These are phyloP conservation scores for Burhinus bistriatus DNA, from an alignment of 2,113 vertebrate species.

Conservation along the genomic window DNA sequence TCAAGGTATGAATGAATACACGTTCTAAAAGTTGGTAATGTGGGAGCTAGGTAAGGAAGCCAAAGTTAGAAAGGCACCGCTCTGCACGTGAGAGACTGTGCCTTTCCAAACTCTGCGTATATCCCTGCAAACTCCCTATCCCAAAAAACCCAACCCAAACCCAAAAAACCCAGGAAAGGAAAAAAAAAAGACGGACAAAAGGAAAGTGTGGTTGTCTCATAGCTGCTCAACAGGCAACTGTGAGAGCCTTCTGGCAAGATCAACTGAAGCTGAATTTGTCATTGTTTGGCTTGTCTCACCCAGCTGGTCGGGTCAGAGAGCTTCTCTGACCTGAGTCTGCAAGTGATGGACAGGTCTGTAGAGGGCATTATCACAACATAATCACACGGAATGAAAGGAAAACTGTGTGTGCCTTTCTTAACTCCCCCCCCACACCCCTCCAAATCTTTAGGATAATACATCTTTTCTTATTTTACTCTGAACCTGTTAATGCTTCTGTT, in stretches of 20 bases:
- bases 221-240: constrained; percentile 23
- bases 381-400: constrained; percentile 61
- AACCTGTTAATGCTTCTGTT: constrained; percentile 21
- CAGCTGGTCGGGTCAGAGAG: constrained; percentile 55
- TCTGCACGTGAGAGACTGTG: neutral
- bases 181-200: neutral
- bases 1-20: neutral
- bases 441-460: constrained; percentile 36
- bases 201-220: neutral
- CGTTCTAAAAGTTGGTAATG: neutral
- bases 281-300: constrained; percentile 64
- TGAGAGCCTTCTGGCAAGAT: constrained; percentile 46
- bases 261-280: constrained; percentile 57
- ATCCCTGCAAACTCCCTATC: neutral
- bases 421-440: neutral
- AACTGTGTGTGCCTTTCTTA: constrained; percentile 39
- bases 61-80: neutral
- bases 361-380: constrained; percentile 59
- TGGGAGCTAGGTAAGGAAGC: neutral
- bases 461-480: constrained; percentile 36
- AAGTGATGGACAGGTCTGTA: constrained; percentile 65
- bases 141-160: neutral
- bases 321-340: constrained; percentile 38
- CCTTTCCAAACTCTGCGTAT: neutral
- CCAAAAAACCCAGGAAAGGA: no score